phyloP scores from a whole-genome alignment of 2,888 invertebrate genomes.

The Dicranocentrus wangi region DNA sequence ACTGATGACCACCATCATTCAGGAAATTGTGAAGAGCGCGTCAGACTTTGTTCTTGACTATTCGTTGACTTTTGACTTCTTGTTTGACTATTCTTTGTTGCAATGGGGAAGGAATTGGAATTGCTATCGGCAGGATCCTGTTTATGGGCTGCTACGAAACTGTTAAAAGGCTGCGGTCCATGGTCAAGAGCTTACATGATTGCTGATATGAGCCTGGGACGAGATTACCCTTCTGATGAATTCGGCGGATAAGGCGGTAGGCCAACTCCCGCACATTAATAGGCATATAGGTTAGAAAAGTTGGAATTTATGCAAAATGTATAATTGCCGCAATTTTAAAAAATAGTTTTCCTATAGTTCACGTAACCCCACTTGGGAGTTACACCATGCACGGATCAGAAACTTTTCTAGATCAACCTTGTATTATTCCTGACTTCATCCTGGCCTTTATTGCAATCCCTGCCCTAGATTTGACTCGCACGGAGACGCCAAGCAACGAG shows the following conservation, averaged over 20 bases:
- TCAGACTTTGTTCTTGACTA: too few relatives aligned
- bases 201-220: constrained; percentile 88
- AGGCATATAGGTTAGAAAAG: too few relatives aligned
- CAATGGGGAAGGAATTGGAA: constrained; percentile 91
- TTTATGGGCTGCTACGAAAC: constrained; percentile 91
- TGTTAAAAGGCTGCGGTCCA: constrained; percentile 83
- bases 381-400: too few relatives aligned
- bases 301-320: too few relatives aligned
- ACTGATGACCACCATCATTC: constrained; percentile 79
- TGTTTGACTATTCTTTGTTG: constrained; percentile 85
- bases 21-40: constrained; percentile 84
- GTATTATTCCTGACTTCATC: constrained; percentile 97
- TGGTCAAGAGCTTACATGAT: constrained; percentile 87
- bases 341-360: too few relatives aligned
- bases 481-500: constrained; percentile 84
- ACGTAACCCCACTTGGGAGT: too few relatives aligned
- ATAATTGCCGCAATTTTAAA: too few relatives aligned
- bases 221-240: constrained; percentile 88
- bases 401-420: too few relatives aligned
- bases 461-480: constrained; percentile 85
- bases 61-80: constrained; percentile 83
- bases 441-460: constrained; percentile 97
- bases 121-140: constrained; percentile 86
- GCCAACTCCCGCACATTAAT: constrained; percentile 90
- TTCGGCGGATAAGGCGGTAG: constrained; percentile 82